phyloP scores from a whole-genome alignment of 2,888 invertebrate genomes.

The Entomobrya proxima region DNA sequence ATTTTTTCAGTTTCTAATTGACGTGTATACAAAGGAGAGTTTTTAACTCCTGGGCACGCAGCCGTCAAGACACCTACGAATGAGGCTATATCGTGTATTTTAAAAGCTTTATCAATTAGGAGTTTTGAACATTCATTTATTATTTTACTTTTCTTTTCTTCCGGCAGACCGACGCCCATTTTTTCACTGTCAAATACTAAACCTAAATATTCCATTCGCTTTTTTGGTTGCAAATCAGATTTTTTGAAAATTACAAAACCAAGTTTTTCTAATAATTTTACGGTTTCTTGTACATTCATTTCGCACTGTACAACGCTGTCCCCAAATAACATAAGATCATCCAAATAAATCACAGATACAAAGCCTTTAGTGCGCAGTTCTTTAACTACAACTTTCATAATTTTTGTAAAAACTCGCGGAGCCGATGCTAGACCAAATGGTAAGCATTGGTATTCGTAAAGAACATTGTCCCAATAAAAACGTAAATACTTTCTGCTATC shows the following conservation, averaged over 20 bases:
- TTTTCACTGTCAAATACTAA: neutral
- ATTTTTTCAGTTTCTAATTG: constrained; percentile 18
- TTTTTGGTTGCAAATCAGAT: neutral
- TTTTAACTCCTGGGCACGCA: neutral
- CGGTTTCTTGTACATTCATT: neutral
- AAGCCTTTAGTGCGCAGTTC: neutral
- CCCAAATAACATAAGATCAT: neutral
- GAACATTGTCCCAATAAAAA: neutral
- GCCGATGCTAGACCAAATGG: neutral
- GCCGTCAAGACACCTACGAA: constrained; percentile 5
- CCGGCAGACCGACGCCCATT: neutral
- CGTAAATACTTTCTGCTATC: neutral
- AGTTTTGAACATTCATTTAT: neutral
- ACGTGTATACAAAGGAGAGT: neutral
- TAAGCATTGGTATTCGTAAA: neutral
- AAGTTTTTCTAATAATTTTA: neutral
- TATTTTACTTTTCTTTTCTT: neutral
- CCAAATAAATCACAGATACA: neutral
- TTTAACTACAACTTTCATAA: neutral
- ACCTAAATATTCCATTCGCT: neutral
- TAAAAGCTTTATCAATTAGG: neutral
- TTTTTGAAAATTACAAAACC: neutral
- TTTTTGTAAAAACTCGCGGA: neutral
- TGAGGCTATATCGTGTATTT: neutral
- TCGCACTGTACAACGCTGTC: neutral